Evolutionary conservation across 2,797 vertebrate species (phyloP).

Genomic region (Lacerta bilineata): DNA sequence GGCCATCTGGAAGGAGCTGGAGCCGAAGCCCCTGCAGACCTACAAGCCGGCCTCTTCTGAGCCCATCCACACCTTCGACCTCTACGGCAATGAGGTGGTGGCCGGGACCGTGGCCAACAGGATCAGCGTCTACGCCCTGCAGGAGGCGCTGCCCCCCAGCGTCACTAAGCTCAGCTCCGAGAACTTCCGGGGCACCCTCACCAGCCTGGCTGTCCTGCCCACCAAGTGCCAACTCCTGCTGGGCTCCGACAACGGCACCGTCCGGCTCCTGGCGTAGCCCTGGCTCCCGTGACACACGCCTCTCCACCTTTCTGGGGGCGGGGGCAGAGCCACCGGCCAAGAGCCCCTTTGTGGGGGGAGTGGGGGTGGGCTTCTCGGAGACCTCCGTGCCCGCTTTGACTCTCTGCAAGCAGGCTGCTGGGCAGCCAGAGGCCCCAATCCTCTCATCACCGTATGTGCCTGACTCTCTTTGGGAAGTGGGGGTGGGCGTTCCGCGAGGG

Average conservation of each 20-base stretch:
- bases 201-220: constrained; percentile 94
- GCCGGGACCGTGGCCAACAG: constrained; percentile 96
- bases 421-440: constrained; percentile 53
- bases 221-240: constrained; percentile 95
- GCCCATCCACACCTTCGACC: constrained; percentile 94
- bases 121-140: constrained; percentile 95
- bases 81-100: constrained; percentile 92
- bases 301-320: not conserved
- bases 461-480: constrained; percentile 56
- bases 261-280: constrained; percentile 90
- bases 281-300: constrained; percentile 2
- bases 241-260: constrained; percentile 94
- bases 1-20: constrained; percentile 95
- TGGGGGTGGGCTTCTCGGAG: not conserved
- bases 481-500: constrained; percentile 54
- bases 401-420: constrained; percentile 44
- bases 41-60: constrained; percentile 95
- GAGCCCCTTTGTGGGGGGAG: rapidly evolving
- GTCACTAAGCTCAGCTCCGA: constrained; percentile 96
- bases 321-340: constrained; percentile 11
- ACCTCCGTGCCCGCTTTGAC: constrained; percentile 14
- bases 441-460: constrained; percentile 63
- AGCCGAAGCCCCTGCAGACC: constrained; percentile 92
- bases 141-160: constrained; percentile 88
- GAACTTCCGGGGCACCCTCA: constrained; percentile 97